phyloP scores from a whole-genome alignment of 2,113 vertebrate genomes.

The Gymnobelideus leadbeateri region DNA sequence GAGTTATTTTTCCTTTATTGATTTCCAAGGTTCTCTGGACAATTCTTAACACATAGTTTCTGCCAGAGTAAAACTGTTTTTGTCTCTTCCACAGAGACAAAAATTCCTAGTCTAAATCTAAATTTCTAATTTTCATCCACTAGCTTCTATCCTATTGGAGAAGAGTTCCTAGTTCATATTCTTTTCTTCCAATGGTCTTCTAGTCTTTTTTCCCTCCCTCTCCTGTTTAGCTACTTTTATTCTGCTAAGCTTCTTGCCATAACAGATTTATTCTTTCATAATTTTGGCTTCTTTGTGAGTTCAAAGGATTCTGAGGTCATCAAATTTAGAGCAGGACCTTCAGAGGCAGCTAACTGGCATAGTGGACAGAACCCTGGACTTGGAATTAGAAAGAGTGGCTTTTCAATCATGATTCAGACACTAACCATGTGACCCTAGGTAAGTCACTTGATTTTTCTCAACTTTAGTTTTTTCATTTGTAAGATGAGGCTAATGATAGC shows the following conservation, averaged over 20 bases:
- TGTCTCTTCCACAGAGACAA: background rate
- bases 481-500: background rate
- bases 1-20: conserved; percentile 9
- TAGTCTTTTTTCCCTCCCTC: conserved; percentile 2
- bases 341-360: background rate
- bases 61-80: background rate
- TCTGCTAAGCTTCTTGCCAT: background rate
- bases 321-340: background rate
- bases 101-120: background rate
- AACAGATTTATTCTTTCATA: background rate
- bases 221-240: background rate
- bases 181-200: conserved; percentile 9
- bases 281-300: conserved; percentile 20
- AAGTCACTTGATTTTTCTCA: background rate
- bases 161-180: background rate
- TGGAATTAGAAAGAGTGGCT: background rate
- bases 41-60: background rate
- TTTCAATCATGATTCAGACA: background rate
- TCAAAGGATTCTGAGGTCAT: background rate
- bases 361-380: background rate
- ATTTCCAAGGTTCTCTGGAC: background rate
- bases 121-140: background rate
- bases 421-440: background rate
- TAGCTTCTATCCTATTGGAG: background rate
- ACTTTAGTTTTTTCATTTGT: background rate